These are phyloP conservation scores for Tamandua tetradactyla DNA, from an alignment of 2,797 vertebrate genomes.

Conservation along the genomic window DNA sequence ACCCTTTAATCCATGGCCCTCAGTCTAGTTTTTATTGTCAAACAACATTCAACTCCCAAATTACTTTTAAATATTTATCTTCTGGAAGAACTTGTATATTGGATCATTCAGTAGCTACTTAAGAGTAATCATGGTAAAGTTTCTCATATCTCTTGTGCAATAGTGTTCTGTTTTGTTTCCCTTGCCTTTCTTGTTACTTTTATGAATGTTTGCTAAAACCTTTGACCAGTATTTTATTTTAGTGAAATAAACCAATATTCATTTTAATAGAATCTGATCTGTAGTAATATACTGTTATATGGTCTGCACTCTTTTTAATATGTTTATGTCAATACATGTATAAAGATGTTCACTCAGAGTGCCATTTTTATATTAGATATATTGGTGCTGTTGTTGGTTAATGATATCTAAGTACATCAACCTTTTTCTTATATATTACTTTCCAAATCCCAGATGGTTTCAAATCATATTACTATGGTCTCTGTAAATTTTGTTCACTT, in stretches of 20 bases:
- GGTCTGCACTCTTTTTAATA: neutral
- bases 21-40: neutral
- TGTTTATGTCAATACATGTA: neutral
- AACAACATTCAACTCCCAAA: slow-evolving; percentile 19
- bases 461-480: neutral
- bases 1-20: neutral
- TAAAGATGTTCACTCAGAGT: neutral
- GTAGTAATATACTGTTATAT: neutral
- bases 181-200: slow-evolving; percentile 9
- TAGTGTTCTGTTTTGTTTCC: neutral
- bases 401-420: neutral
- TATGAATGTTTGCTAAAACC: neutral
- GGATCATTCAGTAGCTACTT: neutral
- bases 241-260: neutral
- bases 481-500: neutral
- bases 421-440: neutral
- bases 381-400: neutral
- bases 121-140: neutral
- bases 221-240: neutral
- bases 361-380: neutral
- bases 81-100: slow-evolving; percentile 1
- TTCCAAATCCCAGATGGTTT: neutral
- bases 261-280: neutral
- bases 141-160: neutral
- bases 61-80: slow-evolving; percentile 37